Evolutionary conservation across 2,888 invertebrate genomes (phyloP).

Genomic region (Caenorhabditis sp.): DNA sequence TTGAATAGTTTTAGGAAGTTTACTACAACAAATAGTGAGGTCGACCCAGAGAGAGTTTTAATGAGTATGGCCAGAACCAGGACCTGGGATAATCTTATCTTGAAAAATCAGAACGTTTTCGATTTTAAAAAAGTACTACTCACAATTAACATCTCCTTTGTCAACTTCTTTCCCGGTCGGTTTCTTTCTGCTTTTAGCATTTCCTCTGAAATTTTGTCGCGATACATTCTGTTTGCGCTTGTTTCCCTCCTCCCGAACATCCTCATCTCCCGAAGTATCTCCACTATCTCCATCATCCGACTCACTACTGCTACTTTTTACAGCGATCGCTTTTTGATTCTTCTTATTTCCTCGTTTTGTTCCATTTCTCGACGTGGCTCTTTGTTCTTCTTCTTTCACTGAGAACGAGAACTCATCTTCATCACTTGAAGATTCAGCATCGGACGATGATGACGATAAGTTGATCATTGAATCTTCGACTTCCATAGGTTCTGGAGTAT

Average conservation of each 20-base stretch:
- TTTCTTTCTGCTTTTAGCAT: constrained; percentile 2
- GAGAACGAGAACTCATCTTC: constrained; percentile 4
- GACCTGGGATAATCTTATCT: no score
- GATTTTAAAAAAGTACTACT: neutral
- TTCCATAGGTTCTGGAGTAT: neutral
- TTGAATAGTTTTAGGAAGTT: no score
- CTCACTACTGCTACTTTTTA: neutral
- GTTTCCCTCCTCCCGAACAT: neutral
- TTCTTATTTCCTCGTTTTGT: neutral
- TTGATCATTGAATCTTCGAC: constrained; percentile 11
- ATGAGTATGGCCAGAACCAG: no score
- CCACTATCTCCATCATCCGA: neutral
- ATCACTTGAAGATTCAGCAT: neutral
- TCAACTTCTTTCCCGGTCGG: constrained; percentile 6
- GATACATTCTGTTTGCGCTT: neutral
- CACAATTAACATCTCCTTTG: constrained; percentile 9
- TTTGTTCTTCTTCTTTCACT: neutral
- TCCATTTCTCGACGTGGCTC: neutral
- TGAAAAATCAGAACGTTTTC: no score
- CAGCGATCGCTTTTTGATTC: neutral
- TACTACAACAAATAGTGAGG: no score
- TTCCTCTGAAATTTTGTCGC: neutral
- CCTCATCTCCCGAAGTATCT: neutral
- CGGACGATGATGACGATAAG: constrained; percentile 6
- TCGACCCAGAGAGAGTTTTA: no score